Evolutionary conservation across 2,888 invertebrate genomes (phyloP), one percentile per base, ranked within the genome.

Genomic region (Pyrrhosoma nymphula): DNA sequence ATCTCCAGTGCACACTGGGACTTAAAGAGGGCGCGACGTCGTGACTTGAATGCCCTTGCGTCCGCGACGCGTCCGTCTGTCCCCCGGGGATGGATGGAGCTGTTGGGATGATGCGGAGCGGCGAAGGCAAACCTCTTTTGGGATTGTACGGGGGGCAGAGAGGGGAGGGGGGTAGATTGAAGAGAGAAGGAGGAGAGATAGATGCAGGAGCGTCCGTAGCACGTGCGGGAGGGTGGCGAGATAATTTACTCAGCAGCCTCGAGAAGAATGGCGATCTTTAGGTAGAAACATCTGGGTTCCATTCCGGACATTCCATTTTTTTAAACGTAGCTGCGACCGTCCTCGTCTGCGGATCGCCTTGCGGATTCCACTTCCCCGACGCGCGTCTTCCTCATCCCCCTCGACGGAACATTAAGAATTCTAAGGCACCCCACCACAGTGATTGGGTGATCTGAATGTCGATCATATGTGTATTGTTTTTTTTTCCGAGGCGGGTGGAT

Each of bases 281-380:
- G 82, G 82, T 35, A 30, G 82, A 82, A 82, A 82, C 82, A 82
- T 82, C 82, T 82, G 82, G 82, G 82, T 82, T 82, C 82, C 82
- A 35, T 82, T 82, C 30, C 82, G 2, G 82, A 26, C 30, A 26
- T 82, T 35, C 82, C 35, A n/a, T 16, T 82, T 82, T 82, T 82
- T 82, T 69, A 4, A 35, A 8, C n/a, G 82, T 14, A 60, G 16
- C 60, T 0, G 3, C 82, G 12, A 35, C 35, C 16, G 35, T 35
- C 82, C 30, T 16, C 30, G 82, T 6, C 14, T 14, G 35, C 82
- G 30, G 35, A 82, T 69, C 69, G 12, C 69, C 69, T 69, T 47
- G n/a, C 12, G n/a, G 26, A 69, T 69, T 69, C n/a, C n/a, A 14
- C 69, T n/a, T n/a, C 69, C 26, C 2, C 69, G 69, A 82, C 14